These are phyloP conservation scores for Amazonetta brasiliensis DNA, from an alignment of 2,797 vertebrate species.

Conservation along the genomic window DNA sequence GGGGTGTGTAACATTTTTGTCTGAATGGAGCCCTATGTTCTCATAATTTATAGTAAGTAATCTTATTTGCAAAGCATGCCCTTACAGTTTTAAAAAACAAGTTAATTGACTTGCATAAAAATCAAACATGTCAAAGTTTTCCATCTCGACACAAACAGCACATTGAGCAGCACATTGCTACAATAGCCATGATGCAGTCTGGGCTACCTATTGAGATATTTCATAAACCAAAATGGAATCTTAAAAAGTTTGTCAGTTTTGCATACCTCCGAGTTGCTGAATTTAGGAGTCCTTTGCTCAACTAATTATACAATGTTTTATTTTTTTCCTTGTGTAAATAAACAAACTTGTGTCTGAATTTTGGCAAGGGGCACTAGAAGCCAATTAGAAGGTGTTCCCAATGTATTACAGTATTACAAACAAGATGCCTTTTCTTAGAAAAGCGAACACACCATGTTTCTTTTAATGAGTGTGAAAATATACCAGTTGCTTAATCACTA, in stretches of 20 bases:
- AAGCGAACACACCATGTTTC: conserved; percentile 80
- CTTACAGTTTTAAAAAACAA: conserved; percentile 84
- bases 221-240: conserved; percentile 83
- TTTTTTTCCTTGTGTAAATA: conserved; percentile 84
- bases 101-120: conserved; percentile 86
- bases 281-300: conserved; percentile 82
- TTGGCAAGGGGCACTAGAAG: conserved; percentile 81
- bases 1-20: conserved; percentile 81
- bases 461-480: conserved; percentile 84
- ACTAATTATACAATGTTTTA: conserved; percentile 84
- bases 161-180: conserved; percentile 78
- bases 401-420: conserved; percentile 83
- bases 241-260: conserved; percentile 82
- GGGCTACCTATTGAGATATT: conserved; percentile 75
- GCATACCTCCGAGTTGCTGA: conserved; percentile 80
- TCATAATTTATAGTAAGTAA: conserved; percentile 86
- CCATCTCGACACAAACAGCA: conserved; percentile 80
- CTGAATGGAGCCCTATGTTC: conserved; percentile 85
- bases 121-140: conserved; percentile 84
- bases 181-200: conserved; percentile 82
- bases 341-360: conserved; percentile 84
- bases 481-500: conserved; percentile 82
- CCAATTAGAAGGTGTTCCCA: conserved; percentile 85
- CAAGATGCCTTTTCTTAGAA: conserved; percentile 86
- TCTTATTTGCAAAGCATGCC: conserved; percentile 86